Conservation (phyloP, 2,888 invertebrate genomes). For the Pecten maximus region DNA sequence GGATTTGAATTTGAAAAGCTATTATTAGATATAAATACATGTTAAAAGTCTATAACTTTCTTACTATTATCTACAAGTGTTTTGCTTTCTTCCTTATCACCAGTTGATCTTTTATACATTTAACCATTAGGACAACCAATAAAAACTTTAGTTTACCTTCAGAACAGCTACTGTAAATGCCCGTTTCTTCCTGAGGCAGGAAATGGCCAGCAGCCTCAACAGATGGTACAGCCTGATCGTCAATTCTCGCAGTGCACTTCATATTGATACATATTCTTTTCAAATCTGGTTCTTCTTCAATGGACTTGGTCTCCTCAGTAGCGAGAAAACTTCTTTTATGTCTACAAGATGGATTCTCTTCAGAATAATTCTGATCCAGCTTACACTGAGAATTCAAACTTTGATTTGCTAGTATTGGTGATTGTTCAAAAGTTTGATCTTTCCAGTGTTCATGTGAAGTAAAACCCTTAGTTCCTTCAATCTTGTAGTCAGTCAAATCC, state of each 20-base stretch:
- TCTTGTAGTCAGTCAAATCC: background rate
- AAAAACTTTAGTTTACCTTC: background rate
- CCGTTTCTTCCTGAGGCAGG: background rate
- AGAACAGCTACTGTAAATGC: background rate
- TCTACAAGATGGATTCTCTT: background rate
- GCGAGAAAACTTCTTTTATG: background rate
- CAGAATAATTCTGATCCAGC: background rate
- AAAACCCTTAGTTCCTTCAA: background rate
- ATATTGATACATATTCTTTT: background rate
- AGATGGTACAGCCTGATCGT: background rate
- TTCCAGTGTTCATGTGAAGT: background rate
- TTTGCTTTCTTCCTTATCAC: too few relatives aligned
- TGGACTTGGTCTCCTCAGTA: background rate
- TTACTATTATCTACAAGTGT: too few relatives aligned
- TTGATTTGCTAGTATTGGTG: background rate
- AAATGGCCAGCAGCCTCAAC: background rate
- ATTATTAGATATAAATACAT: too few relatives aligned
- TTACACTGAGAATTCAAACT: background rate
- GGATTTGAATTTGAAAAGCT: too few relatives aligned
- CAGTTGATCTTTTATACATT: too few relatives aligned
- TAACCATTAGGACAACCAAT: background rate
- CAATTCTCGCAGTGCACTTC: background rate
- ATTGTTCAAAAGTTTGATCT: background rate
- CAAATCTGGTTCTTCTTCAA: background rate
- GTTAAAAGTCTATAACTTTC: too few relatives aligned